Conservation (phyloP, 2,113 vertebrate species). For the Eolophus roseicapilla region DNA sequence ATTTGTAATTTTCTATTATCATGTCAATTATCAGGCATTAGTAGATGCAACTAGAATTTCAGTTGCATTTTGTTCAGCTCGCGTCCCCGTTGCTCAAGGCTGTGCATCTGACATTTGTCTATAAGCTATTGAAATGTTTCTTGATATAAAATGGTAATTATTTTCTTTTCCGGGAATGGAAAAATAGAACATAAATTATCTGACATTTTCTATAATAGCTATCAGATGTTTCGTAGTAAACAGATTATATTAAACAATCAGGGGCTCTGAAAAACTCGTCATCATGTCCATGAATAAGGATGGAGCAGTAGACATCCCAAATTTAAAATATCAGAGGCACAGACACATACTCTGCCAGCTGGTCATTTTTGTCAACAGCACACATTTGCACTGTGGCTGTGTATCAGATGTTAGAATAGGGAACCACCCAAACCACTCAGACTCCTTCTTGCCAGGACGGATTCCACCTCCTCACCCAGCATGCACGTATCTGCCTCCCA, state of each 20-base stretch:
- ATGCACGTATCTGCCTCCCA: neutral
- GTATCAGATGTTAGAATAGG: neutral
- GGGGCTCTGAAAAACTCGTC: neutral
- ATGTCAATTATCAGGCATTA: conserved; percentile 39
- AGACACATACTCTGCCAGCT: conserved; percentile 22
- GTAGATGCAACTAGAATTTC: neutral
- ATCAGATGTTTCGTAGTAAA: conserved; percentile 19
- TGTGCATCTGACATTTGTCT: conserved; percentile 34
- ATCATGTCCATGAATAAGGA: neutral
- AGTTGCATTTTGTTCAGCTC: neutral
- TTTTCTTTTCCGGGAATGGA: neutral
- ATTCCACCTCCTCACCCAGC: neutral
- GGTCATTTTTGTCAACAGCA: neutral
- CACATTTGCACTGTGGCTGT: neutral
- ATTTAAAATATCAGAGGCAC: conserved; percentile 10
- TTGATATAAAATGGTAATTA: neutral
- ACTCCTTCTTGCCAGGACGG: accelerated
- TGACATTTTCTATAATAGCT: conserved; percentile 28
- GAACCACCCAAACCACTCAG: neutral
- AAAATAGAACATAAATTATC: conserved; percentile 33
- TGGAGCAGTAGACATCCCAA: neutral
- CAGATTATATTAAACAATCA: conserved; percentile 18
- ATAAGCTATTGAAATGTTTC: neutral
- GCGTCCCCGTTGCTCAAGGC: neutral
- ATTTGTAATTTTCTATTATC: conserved; percentile 39